These are phyloP conservation scores for Halcyon chelicuti DNA, from an alignment of 2,797 vertebrate species.

Conservation along the genomic window DNA sequence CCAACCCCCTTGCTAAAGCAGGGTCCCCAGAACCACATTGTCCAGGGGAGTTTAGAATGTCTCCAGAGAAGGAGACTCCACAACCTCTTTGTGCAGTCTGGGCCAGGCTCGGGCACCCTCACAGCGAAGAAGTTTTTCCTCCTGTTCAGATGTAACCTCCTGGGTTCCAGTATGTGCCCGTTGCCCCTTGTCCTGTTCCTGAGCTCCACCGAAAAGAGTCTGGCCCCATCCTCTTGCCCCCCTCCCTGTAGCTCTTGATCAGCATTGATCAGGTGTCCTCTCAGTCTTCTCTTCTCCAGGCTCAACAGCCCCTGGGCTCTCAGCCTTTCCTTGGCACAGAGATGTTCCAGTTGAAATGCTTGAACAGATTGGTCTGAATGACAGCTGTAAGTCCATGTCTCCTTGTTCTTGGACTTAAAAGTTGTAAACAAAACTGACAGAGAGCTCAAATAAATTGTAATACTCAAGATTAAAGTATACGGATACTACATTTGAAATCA, in stretches of 20 bases:
- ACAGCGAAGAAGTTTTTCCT: not conserved
- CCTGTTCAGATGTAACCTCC: not conserved
- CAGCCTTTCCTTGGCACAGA: not conserved
- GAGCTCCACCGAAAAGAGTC: not conserved
- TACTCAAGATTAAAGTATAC: not conserved
- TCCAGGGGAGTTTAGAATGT: not conserved
- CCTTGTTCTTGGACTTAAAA: not conserved
- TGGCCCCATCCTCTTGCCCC: not conserved
- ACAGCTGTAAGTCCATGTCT: not conserved
- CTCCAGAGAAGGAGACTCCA: not conserved
- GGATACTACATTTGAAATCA: not conserved
- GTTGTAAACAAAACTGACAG: not conserved
- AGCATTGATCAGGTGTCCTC: not conserved
- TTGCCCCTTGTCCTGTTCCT: not conserved
- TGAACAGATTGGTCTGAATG: not conserved
- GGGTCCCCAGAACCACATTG: not conserved
- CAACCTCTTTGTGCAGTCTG: not conserved
- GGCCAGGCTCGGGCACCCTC: not conserved
- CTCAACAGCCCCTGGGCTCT: not conserved
- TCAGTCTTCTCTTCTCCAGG: not conserved
- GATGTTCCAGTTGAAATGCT: not conserved
- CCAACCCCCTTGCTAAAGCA: not conserved
- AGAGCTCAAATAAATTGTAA: not conserved
- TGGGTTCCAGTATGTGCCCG: not conserved
- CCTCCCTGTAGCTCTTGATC: not conserved